Conservation (phyloP, 2,113 vertebrate genomes). For the Coturnix japonica region DNA sequence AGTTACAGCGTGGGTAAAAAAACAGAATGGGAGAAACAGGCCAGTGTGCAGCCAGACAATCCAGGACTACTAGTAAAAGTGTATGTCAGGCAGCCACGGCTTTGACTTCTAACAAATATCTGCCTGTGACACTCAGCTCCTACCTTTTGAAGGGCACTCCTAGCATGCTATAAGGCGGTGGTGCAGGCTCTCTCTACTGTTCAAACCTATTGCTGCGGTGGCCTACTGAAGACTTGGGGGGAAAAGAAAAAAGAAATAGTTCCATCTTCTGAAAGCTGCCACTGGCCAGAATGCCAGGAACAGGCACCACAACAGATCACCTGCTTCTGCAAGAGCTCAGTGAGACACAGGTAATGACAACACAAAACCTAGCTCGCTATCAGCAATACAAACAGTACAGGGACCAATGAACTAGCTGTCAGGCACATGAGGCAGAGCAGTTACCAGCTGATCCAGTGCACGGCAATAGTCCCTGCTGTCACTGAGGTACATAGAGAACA, state of each 20-base stretch:
- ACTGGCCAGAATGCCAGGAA: background rate
- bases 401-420: background rate
- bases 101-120: background rate
- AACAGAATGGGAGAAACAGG: rapidly evolving
- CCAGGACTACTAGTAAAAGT: background rate
- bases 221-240: rapidly evolving
- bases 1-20: background rate
- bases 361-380: background rate
- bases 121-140: background rate
- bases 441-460: rapidly evolving
- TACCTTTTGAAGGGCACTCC: rapidly evolving
- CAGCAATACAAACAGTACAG: rapidly evolving
- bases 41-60: background rate
- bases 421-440: too few species aligned
- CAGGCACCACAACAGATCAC: background rate
- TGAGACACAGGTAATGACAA: background rate
- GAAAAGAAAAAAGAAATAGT: rapidly evolving
- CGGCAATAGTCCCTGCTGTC: background rate
- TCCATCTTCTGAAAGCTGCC: background rate
- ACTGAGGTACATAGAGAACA: rapidly evolving
- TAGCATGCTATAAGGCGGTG: rapidly evolving
- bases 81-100: background rate
- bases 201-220: background rate
- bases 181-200: background rate
- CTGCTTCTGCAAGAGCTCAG: background rate